Evolutionary conservation across 2,113 vertebrate genomes (phyloP), one percentile per base, ranked within the genome.

Genomic region (Salvelinus alpinus): DNA sequence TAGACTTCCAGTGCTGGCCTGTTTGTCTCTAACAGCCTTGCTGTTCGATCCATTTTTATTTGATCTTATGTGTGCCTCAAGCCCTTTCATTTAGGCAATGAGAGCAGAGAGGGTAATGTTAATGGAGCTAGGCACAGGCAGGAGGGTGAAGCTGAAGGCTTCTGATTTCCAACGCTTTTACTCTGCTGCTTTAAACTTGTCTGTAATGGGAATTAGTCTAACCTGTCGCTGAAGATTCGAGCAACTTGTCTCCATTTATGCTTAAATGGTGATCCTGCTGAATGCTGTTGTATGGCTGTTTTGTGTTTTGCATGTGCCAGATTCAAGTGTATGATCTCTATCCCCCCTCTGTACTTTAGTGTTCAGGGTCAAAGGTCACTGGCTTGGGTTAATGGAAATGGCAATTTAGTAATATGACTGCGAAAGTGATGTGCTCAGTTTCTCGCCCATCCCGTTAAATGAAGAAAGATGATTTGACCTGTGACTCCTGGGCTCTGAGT

Each of bases 1-100:
- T 22, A 62, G 18, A 62, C 59, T 54, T 54, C 48, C 48, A 14
- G 14, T 54, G 48, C 12, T 65, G 70, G 47, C 77, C n/a, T 74
- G 12, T 60, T 27, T 74, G 18, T 67, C 44, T 74, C 65, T 34
- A 20, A 24, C 59, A 62, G 59, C 59, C 8, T 62, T 22, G 16
- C 7, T 22, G 7, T 18, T 54, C 59, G 7, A 62, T 62, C 59
- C 59, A 62, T 62, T n/a, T 9, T n/a, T 22, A 62, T 62, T 62
- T 62, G 59, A 24, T 22, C 59, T 62, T 8, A 3, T 24, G 59
- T 62, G 59, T 62, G 59, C 13, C n/a, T 24, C 59, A 7, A 24
- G n/a, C n/a, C 59, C 16, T 54, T 5, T 9, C 38, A 11, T 44
- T 54, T 54, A 54, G 51, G 14, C 51, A 54, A 18, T 16, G 14